Evolutionary conservation across 2,113 vertebrate species (phyloP), one percentile per base, ranked within the genome.

Genomic region (Vicugna pacos): DNA sequence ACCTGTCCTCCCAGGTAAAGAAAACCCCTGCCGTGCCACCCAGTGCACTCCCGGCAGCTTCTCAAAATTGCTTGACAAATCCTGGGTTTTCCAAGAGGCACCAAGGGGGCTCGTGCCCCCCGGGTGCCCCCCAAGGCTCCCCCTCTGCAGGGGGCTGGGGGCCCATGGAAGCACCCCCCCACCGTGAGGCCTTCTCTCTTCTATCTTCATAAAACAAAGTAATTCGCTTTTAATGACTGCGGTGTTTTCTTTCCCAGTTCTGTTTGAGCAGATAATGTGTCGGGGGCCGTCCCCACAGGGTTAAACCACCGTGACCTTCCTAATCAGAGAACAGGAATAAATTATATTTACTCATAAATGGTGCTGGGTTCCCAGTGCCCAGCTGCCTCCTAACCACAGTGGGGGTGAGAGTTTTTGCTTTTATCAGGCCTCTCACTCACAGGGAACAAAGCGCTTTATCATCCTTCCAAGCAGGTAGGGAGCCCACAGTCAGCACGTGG

Each of bases 191-290:
- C 72, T 60, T 62, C 73, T n/a, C 48, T 65, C n/a, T 22, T 75
- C 92, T 95, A 95, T 97, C 96, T 97, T 95, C 35, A 35, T 82
- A 96, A 97, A 98, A 97, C 97, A 93, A 92, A 72, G 97, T 97
- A 96, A 98, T 97, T 97, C n/a, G 24, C 95, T 98, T 97, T 97
- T 97, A 97, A 97, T 97, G 97, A 96, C 82, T 2, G 89, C 82
- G 22, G 77, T 97, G 98, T 97, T 96, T 96, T 95, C 95, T 48
- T 95, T 97, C 98, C 95, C 84, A 91, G 97, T 48, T 64, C 83
- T 94, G 75, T 90, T 80, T 82, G 86, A 48, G 67, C 77, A 96
- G 97, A 97, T 96, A 97, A 96, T 3, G 91, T 28, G 80, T 60
- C 22, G 16, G 95, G 72, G 94, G 84, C 90, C 69, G 79, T 70